Conservation (phyloP, 2,888 invertebrate genomes). For the Trypoxylon attenuatum region DNA sequence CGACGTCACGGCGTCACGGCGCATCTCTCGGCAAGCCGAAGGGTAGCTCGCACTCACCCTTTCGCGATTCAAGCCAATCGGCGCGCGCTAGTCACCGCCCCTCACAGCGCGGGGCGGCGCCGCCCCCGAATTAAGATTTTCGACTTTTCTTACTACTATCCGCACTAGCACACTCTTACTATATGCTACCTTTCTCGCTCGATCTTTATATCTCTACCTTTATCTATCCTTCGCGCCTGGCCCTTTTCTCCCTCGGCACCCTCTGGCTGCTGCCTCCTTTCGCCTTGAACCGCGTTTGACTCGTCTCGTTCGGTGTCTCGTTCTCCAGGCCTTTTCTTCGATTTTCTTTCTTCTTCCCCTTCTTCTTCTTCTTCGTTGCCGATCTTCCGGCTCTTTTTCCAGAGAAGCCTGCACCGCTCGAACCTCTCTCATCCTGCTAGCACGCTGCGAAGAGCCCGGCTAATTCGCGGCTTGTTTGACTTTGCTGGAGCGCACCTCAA, state of each 20-base stretch:
- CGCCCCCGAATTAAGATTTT: slow-evolving; percentile 72
- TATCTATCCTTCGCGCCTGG: slow-evolving; percentile 13
- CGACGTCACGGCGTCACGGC: slow-evolving; percentile 59
- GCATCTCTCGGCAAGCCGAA: slow-evolving; percentile 60
- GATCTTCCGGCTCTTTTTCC: not conserved
- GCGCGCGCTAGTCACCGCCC: slow-evolving; percentile 64
- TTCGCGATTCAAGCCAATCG: slow-evolving; percentile 65
- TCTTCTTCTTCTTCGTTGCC: slow-evolving; percentile 2
- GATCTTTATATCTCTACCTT: slow-evolving; percentile 16
- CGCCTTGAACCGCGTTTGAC: slow-evolving; percentile 6
- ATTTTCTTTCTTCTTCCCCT: slow-evolving; percentile 50
- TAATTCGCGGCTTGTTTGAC: not conserved
- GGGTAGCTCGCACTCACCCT: slow-evolving; percentile 58
- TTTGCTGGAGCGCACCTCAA: not conserved
- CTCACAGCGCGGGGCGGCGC: slow-evolving; percentile 64
- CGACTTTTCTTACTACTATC: slow-evolving; percentile 63
- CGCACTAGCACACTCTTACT: slow-evolving; percentile 18
- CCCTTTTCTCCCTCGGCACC: slow-evolving; percentile 3
- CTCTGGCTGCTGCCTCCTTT: slow-evolving; percentile 12
- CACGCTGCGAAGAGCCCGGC: not conserved
- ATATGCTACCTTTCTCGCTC: not conserved
- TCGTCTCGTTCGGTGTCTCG: not conserved
- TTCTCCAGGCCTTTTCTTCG: not conserved
- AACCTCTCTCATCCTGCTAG: not conserved
- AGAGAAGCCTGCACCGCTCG: not conserved